phyloP scores from a whole-genome alignment of 2,888 invertebrate species.

The Parochlus steinenii region DNA sequence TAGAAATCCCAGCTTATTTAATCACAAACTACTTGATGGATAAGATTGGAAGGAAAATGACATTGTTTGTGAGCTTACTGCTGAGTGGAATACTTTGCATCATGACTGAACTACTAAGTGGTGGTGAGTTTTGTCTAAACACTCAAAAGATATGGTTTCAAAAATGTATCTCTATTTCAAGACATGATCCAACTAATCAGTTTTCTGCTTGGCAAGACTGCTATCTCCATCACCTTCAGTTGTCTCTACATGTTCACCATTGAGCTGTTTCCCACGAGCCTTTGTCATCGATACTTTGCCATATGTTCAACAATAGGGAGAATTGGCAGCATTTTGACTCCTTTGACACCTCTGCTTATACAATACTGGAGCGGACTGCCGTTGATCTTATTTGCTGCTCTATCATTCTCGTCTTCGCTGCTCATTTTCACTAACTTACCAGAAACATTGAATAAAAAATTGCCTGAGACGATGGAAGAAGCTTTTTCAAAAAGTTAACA shows the following conservation, averaged over 20 bases:
- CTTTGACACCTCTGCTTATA: conserved; percentile 44
- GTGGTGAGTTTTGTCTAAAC: conserved; percentile 14
- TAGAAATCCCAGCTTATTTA: conserved; percentile 59
- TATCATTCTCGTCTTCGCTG: conserved; percentile 2
- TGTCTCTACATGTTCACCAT: conserved; percentile 50
- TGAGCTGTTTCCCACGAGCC: conserved; percentile 52
- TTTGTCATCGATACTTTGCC: conserved; percentile 46
- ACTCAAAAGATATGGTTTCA: neutral
- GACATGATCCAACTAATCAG: conserved; percentile 22
- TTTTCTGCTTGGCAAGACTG: conserved; percentile 46
- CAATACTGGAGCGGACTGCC: conserved; percentile 14
- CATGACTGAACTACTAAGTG: conserved; percentile 22
- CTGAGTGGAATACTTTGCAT: conserved; percentile 35
- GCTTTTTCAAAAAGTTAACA: no score
- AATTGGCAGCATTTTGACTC: conserved; percentile 49
- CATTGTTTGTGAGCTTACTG: conserved; percentile 42
- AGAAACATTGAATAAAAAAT: conserved; percentile 40
- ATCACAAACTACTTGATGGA: conserved; percentile 45
- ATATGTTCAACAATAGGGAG: conserved; percentile 53
- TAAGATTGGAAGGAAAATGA: conserved; percentile 43
- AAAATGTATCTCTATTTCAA: neutral
- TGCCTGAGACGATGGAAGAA: conserved; percentile 44
- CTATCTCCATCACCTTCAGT: conserved; percentile 48
- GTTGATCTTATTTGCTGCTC: conserved; percentile 3
- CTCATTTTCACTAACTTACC: conserved; percentile 31